Conservation (phyloP, 2,113 vertebrate genomes). For the Microtus pennsylvanicus region DNA sequence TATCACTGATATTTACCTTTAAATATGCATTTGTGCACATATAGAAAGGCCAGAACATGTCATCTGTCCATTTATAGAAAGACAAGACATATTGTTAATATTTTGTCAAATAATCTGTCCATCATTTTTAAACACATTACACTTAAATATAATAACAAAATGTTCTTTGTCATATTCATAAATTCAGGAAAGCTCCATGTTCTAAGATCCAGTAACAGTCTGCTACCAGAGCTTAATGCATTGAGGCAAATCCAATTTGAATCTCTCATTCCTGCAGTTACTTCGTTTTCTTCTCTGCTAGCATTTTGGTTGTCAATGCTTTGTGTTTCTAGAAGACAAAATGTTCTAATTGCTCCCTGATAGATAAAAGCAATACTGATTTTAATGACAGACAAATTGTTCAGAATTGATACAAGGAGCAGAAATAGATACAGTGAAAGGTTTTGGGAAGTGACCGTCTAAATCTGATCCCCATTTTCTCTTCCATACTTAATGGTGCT, state of each 20-base stretch:
- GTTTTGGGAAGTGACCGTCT: neutral
- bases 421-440: neutral
- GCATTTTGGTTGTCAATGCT: neutral
- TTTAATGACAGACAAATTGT: neutral
- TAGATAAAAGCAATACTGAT: neutral
- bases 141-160: neutral
- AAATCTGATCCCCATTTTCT: neutral
- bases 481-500: neutral
- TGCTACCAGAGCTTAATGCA: neutral
- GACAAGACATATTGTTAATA: neutral
- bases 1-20: neutral
- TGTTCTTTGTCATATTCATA: neutral
- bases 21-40: neutral
- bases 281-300: neutral
- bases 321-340: neutral
- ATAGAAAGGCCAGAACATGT: neutral
- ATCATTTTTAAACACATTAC: neutral
- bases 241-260: constrained; percentile 27
- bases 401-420: neutral
- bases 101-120: neutral
- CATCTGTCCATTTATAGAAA: neutral
- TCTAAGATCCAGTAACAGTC: neutral
- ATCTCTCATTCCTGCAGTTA: neutral
- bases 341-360: neutral
- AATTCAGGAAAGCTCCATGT: neutral